Conservation (phyloP, 2,113 vertebrate genomes). For the Craseonycteris thonglongyai region DNA sequence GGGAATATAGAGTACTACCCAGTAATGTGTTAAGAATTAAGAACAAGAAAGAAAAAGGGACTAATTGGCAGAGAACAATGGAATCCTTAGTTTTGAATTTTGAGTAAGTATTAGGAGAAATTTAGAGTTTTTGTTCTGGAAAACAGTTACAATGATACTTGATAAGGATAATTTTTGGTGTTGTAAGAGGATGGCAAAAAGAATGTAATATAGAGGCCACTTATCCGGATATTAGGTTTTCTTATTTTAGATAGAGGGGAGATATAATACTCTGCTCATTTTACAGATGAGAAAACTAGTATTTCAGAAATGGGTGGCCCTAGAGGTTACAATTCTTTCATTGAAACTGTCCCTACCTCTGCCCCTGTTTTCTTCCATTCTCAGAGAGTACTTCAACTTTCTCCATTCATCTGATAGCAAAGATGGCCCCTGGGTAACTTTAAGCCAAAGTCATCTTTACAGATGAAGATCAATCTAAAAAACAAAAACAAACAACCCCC, state of each 20-base stretch:
- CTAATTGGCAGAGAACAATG: background rate
- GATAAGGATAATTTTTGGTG: background rate
- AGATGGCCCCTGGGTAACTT: background rate
- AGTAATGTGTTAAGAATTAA: background rate
- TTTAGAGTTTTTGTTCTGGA: background rate
- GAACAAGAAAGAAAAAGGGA: background rate
- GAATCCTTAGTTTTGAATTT: background rate
- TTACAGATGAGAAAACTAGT: background rate
- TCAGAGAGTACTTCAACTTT: background rate
- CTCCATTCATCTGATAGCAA: background rate
- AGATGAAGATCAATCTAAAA: background rate
- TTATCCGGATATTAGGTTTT: background rate
- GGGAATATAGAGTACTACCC: background rate
- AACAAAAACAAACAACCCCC: too few species aligned
- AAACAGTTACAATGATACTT: background rate
- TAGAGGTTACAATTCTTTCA: background rate
- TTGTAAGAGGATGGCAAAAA: background rate
- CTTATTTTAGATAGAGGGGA: background rate
- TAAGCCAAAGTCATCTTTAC: background rate
- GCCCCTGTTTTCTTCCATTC: background rate
- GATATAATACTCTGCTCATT: background rate
- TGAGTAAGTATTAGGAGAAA: background rate
- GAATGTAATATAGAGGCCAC: background rate
- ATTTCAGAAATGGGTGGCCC: background rate
- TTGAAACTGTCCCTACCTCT: background rate